Evolutionary conservation across 1,140 invertebrate genomes (phyloP), one percentile per base, ranked within the genome.

Genomic region (Tetragonula clypearis): DNA sequence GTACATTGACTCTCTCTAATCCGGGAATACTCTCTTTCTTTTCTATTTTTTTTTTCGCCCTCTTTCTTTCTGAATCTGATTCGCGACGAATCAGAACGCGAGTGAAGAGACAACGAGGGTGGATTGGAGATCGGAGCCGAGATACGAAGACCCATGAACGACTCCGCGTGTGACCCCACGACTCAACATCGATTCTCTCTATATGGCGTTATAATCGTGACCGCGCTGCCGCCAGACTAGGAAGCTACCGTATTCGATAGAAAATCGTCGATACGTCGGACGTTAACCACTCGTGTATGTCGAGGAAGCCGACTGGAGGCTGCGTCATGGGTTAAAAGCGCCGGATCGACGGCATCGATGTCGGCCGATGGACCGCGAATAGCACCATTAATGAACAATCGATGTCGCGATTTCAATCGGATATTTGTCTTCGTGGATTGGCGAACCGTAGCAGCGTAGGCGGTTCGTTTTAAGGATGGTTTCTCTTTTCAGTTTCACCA

Each of bases 141-240:
- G 30, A 69, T 84, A 83, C 85, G 82, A 30, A 30, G 30, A 87
- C 78, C 85, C 88, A 79, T 78, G 60, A 66, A 55, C 60, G 88
- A 90, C 85, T 79, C 88, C 88, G 88, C 88, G 88, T 89, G 85
- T 87, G 88, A 90, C 88, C 88, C 82, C 85, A 81, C 87, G 84
- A 89, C 88, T 89, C 62, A 58, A 19, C 80, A 80, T 89, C 87
- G 88, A 87, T 87, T 89, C 85, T 87, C 77, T 68, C 66, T 84
- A 80, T 89, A 89, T 89, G 88, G 82, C 82, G 80, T 87, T 87
- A 90, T 89, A 90, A 90, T 90, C 88, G 88, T 90, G 88, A 90
- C 86, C 83, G 78, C 78, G 85, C 56, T 71, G 85, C 87, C 73
- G 85, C 78, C 87, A 65, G 60, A 87, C 81, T 87, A 85, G 88